A percentile compares a stretch with the other conserved stretches of the same genome.
These are phyloP conservation scores for Stichodactyla helianthus DNA, from an alignment of 64 coral and sea anemone genomes.

Conservation along the genomic window DNA sequence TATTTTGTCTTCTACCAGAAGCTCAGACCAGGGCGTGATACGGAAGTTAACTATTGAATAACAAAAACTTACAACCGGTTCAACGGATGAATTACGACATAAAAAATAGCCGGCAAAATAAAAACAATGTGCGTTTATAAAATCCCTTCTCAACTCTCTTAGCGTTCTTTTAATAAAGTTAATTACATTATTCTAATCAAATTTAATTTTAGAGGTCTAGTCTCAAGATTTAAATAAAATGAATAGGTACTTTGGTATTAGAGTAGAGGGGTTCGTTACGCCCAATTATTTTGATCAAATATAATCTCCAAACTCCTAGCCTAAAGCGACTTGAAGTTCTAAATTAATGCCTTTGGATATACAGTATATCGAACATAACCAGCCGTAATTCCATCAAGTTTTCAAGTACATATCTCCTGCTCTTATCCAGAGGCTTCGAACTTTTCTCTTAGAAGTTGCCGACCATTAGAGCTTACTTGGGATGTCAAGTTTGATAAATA, in stretches of 20 bases:
- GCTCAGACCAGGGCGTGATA: background rate
- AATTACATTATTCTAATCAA: background rate
- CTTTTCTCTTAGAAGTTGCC: background rate
- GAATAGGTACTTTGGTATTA: too few species aligned
- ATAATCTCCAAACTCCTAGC: background rate
- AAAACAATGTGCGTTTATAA: background rate
- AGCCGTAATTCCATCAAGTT: background rate
- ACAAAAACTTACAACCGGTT: background rate
- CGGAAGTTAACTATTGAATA: background rate
- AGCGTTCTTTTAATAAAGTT: background rate
- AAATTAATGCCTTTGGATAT: background rate
- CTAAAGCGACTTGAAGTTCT: background rate
- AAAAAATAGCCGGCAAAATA: background rate
- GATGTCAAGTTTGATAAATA: conserved; percentile 11
- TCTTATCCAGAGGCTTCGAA: background rate
- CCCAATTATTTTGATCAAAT: background rate
- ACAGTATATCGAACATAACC: background rate
- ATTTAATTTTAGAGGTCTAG: background rate
- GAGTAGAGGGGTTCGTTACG: background rate
- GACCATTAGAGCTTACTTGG: background rate
- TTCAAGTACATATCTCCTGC: background rate
- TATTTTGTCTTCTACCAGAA: background rate
- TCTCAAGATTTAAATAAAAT: background rate
- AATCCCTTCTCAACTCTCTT: background rate
- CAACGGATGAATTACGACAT: background rate